These are phyloP conservation scores for Vipera latastei DNA, from an alignment of 2,797 vertebrate genomes.

Conservation along the genomic window DNA sequence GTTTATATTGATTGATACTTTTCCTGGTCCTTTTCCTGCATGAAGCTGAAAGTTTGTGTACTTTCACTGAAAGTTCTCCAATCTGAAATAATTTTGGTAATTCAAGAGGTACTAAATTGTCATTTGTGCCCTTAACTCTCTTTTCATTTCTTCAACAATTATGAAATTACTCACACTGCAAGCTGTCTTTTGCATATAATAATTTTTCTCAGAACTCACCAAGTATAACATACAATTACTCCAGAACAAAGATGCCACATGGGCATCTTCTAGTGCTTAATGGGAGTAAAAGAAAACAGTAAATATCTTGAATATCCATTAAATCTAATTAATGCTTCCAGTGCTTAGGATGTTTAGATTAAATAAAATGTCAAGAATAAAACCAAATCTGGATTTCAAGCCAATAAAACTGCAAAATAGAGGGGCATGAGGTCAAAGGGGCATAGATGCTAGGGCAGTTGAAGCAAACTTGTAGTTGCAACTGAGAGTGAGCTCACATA, in stretches of 20 bases:
- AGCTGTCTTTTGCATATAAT: neutral
- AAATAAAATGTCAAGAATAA: neutral
- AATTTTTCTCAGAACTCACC: neutral
- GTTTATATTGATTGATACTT: neutral
- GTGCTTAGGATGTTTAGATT: neutral
- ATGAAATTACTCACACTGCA: neutral
- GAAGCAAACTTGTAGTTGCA: neutral
- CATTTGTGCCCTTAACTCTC: neutral
- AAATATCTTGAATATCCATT: neutral
- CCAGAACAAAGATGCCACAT: neutral
- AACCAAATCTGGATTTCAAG: neutral
- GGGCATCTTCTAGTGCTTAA: neutral
- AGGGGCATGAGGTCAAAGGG: neutral
- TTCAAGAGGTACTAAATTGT: neutral
- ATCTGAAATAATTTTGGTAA: neutral
- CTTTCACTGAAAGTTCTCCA: neutral
- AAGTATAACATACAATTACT: neutral
- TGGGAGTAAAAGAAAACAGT: neutral
- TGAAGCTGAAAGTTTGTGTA: neutral
- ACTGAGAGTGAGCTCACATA: neutral
- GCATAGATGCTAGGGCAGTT: neutral
- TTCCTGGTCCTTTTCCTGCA: neutral
- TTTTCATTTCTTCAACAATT: neutral
- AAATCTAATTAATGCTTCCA: neutral
- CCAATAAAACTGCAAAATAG: neutral